Conservation (phyloP, 2,113 vertebrate species). For the Solea solea region DNA sequence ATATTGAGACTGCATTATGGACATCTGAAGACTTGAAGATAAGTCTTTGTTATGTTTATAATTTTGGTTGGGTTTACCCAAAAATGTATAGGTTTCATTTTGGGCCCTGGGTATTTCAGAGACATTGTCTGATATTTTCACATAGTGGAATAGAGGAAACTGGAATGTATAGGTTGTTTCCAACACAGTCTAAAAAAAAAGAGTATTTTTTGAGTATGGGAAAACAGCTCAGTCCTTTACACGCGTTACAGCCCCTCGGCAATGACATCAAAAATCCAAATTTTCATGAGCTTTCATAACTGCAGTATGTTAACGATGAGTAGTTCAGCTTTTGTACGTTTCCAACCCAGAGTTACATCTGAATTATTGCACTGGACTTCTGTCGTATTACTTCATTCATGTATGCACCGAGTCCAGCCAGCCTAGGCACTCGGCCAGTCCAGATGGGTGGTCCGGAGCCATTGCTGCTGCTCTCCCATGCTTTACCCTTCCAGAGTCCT, state of each 20-base stretch:
- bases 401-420: conserved; percentile 42
- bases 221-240: too few relatives aligned
- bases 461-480: conserved; percentile 45
- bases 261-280: not conserved
- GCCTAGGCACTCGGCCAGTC: conserved; percentile 64
- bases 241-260: not conserved
- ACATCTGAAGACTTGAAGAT: not conserved
- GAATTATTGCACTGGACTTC: conserved; percentile 39
- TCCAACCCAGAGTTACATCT: conserved; percentile 32
- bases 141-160: too few relatives aligned
- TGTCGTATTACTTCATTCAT: conserved; percentile 48
- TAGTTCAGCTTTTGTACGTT: conserved; percentile 3
- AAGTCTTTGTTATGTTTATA: not conserved
- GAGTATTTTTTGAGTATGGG: too few relatives aligned
- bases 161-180: too few relatives aligned
- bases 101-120: not conserved
- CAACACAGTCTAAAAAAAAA: too few relatives aligned
- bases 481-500: conserved; percentile 42
- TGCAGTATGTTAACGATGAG: conserved; percentile 18
- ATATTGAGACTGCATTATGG: not conserved
- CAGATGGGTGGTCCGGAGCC: conserved; percentile 76
- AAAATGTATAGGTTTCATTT: not conserved
- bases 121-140: not conserved
- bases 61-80: not conserved
- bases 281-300: not conserved